These are phyloP conservation scores for Thunnus maccoyii DNA, from an alignment of 2,113 vertebrate genomes.

Conservation along the genomic window DNA sequence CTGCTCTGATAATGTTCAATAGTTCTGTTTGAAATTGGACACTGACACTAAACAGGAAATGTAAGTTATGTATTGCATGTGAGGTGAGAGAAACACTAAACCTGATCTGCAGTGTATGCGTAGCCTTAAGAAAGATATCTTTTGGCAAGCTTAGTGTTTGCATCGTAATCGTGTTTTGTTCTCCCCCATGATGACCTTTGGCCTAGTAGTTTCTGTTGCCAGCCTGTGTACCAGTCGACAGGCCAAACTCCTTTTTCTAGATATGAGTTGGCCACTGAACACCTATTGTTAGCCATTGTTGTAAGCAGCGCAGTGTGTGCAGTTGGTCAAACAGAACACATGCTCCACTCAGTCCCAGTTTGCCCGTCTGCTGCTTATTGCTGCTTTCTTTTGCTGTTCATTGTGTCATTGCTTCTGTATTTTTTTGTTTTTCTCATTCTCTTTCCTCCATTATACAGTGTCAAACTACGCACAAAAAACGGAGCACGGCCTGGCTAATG, in stretches of 20 bases:
- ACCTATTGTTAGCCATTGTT: conserved; percentile 61
- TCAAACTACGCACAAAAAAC: conserved; percentile 40
- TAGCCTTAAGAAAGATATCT: background rate
- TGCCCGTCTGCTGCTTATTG: background rate
- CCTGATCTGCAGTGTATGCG: background rate
- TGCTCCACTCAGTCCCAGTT: conserved; percentile 22
- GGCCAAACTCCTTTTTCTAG: conserved; percentile 57
- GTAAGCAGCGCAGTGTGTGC: conserved; percentile 7
- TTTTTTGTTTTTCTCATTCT: conserved; percentile 1
- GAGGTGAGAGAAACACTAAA: background rate
- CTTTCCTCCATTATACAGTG: conserved; percentile 1
- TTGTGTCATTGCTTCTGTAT: background rate
- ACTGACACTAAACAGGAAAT: background rate
- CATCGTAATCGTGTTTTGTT: conserved; percentile 28
- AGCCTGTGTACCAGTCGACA: conserved; percentile 40
- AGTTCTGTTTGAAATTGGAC: background rate
- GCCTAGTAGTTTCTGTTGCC: conserved; percentile 56
- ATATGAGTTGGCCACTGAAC: conserved; percentile 27
- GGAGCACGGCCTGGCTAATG: conserved; percentile 59
- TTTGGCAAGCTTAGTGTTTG: conserved; percentile 23
- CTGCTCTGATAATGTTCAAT: background rate
- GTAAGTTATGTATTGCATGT: background rate
- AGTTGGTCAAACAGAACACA: conserved; percentile 17
- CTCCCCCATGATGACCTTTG: conserved; percentile 56
- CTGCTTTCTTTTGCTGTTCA: background rate